phyloP scores from a whole-genome alignment of 2,113 vertebrate genomes.

The Cynoglossus semilaevis region DNA sequence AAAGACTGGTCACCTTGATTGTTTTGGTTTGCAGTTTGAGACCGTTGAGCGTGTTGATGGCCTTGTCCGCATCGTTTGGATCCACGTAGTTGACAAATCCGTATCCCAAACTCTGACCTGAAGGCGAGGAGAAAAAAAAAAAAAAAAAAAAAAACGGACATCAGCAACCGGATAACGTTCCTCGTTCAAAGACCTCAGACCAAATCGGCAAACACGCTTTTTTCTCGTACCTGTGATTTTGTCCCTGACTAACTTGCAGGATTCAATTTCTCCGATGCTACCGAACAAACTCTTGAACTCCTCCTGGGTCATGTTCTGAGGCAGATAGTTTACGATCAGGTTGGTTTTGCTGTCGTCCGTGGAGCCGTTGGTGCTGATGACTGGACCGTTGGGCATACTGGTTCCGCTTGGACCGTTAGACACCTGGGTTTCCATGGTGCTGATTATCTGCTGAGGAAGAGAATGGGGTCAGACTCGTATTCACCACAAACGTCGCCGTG shows the following conservation, averaged over 20 bases:
- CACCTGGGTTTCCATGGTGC: constrained; percentile 98
- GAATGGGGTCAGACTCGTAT: constrained; percentile 56
- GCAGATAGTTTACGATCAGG: constrained; percentile 97
- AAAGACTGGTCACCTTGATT: constrained; percentile 86
- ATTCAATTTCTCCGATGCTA: constrained; percentile 94
- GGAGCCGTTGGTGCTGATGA: constrained; percentile 84
- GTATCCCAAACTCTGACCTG: constrained; percentile 95
- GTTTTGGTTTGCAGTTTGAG: constrained; percentile 97
- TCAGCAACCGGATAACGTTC: neutral
- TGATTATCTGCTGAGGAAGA: constrained; percentile 94
- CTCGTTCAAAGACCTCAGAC: too few relatives aligned
- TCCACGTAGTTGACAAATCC: constrained; percentile 97
- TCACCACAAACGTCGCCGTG: constrained; percentile 12
- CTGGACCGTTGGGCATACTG: constrained; percentile 87
- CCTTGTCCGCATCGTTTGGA: constrained; percentile 93
- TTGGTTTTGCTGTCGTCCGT: constrained; percentile 97
- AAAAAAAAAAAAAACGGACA: too few relatives aligned
- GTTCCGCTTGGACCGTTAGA: constrained; percentile 90
- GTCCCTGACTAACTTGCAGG: constrained; percentile 93
- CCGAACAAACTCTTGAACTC: constrained; percentile 96
- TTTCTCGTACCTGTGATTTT: constrained; percentile 87
- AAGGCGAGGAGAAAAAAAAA: constrained; percentile 22
- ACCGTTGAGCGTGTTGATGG: constrained; percentile 95
- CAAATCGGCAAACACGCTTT: too few relatives aligned
- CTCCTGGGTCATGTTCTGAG: constrained; percentile 97